Evolutionary conservation across 1,140 invertebrate genomes (phyloP).

Genomic region (Drosophila aff.): DNA sequence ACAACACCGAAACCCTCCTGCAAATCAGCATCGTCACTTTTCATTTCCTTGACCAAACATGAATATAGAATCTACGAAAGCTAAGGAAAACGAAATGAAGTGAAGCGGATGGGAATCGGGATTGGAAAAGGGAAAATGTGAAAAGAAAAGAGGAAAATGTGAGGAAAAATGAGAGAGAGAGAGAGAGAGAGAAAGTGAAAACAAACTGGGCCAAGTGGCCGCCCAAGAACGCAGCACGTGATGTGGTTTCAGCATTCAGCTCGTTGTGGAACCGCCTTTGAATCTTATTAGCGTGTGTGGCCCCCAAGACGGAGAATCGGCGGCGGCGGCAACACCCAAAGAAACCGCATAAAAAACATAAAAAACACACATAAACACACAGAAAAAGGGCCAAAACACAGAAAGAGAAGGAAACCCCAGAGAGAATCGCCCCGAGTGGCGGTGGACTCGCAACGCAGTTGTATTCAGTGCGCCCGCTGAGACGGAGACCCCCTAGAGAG

Average conservation of each 20-base stretch:
- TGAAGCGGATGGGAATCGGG: slow-evolving; percentile 4
- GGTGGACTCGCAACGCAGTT: slow-evolving; percentile 19
- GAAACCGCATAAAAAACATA: slow-evolving; percentile 36
- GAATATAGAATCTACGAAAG: slow-evolving; percentile 18
- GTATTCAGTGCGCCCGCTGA: slow-evolving; percentile 60
- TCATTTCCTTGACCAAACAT: slow-evolving; percentile 35
- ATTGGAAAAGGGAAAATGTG: neutral
- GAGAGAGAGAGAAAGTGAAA: slow-evolving; percentile 27
- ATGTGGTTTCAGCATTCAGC: slow-evolving; percentile 25
- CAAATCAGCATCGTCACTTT: slow-evolving; percentile 15
- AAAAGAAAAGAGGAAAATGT: slow-evolving; percentile 1
- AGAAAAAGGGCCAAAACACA: slow-evolving; percentile 10
- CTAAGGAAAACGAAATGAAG: slow-evolving; percentile 3
- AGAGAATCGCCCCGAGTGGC: slow-evolving; percentile 11
- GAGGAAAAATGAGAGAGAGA: neutral
- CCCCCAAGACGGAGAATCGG: slow-evolving; percentile 54
- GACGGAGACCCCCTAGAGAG: slow-evolving; percentile 33
- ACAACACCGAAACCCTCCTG: neutral
- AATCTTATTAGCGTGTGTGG: slow-evolving; percentile 71
- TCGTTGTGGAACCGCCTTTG: slow-evolving; percentile 11
- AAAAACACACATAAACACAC: neutral
- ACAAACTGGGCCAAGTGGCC: slow-evolving; percentile 75
- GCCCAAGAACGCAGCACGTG: slow-evolving; percentile 54
- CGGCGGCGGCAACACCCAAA: slow-evolving; percentile 13
- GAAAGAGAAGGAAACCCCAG: neutral